phyloP scores from a whole-genome alignment of 2,888 invertebrate genomes.

The Xestia sexstrigata region DNA sequence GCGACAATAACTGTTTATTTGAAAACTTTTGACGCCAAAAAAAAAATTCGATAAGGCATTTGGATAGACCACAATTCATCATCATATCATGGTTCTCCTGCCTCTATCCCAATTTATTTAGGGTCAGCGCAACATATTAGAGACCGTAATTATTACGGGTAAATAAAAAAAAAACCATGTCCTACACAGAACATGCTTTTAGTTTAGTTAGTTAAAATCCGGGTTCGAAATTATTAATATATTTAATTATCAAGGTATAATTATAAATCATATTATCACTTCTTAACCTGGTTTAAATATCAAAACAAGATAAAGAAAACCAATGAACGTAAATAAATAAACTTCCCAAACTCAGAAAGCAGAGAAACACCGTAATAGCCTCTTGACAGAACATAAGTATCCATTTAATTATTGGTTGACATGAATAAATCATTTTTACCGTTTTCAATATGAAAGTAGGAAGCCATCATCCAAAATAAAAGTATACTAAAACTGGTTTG shows the following conservation, averaged over 20 bases:
- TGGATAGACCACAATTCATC: background rate
- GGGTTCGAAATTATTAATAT: too few species aligned
- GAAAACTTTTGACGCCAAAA: background rate
- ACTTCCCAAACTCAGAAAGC: background rate
- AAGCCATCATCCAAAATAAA: conserved; percentile 3
- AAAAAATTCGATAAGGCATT: background rate
- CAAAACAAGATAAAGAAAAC: conserved; percentile 14
- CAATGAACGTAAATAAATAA: conserved; percentile 29
- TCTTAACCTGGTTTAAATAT: background rate
- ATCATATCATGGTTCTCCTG: too few species aligned
- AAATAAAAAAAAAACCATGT: too few species aligned
- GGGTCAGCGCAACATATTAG: too few species aligned
- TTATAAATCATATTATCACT: background rate
- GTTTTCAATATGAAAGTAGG: conserved; percentile 9
- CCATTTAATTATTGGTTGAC: conserved; percentile 40
- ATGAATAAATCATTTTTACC: conserved; percentile 50
- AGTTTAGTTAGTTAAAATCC: too few species aligned
- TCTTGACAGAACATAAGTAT: conserved; percentile 33
- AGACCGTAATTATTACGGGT: too few species aligned
- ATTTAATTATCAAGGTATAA: background rate
- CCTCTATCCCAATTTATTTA: too few species aligned
- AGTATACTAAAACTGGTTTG: background rate
- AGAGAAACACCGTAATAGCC: conserved; percentile 20
- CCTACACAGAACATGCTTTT: too few species aligned
- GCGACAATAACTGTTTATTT: background rate